Evolutionary conservation across 2,888 invertebrate species (phyloP).

Genomic region (Ypsolopha sequella): DNA sequence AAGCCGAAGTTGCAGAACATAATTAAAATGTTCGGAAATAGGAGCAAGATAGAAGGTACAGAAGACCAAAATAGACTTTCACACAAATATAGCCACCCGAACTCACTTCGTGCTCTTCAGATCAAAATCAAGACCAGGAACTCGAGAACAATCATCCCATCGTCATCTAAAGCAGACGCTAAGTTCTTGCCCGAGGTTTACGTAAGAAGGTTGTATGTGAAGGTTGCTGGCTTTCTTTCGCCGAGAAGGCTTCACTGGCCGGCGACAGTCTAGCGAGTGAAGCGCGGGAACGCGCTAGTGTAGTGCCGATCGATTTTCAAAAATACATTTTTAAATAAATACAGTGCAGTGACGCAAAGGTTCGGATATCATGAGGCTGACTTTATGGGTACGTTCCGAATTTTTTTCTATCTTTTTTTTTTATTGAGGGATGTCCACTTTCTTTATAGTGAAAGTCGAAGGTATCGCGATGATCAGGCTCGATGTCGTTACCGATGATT

Average conservation of each 20-base stretch:
- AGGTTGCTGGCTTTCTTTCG: constrained; percentile 55
- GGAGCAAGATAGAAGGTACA: too few relatives aligned
- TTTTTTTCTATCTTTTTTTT: constrained; percentile 12
- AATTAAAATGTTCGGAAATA: too few relatives aligned
- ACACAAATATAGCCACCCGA: neutral
- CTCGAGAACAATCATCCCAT: neutral
- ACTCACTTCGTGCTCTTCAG: neutral
- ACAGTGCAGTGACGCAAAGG: constrained; percentile 36
- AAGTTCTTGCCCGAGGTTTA: neutral
- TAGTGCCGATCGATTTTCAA: constrained; percentile 33
- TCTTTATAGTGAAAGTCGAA: constrained; percentile 46
- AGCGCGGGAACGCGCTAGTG: constrained; percentile 60
- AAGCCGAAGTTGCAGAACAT: too few relatives aligned
- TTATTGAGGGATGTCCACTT: constrained; percentile 26
- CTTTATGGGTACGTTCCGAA: constrained; percentile 55
- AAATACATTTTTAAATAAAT: constrained; percentile 30
- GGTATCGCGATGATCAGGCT: constrained; percentile 27
- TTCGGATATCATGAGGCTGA: constrained; percentile 61
- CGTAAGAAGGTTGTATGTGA: constrained; percentile 30
- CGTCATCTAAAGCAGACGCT: neutral
- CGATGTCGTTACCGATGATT: constrained; percentile 18
- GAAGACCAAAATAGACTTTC: too few relatives aligned
- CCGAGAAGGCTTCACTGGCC: constrained; percentile 38
- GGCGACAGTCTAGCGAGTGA: constrained; percentile 43
- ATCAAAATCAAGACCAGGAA: constrained; percentile 4